A percentile compares a stretch with the other conserved stretches of the same genome.
Evolutionary conservation across 30 jellyfish, hydroid and myxozoan genomes (phyloP).

Genomic region (Aurelia sp.): DNA sequence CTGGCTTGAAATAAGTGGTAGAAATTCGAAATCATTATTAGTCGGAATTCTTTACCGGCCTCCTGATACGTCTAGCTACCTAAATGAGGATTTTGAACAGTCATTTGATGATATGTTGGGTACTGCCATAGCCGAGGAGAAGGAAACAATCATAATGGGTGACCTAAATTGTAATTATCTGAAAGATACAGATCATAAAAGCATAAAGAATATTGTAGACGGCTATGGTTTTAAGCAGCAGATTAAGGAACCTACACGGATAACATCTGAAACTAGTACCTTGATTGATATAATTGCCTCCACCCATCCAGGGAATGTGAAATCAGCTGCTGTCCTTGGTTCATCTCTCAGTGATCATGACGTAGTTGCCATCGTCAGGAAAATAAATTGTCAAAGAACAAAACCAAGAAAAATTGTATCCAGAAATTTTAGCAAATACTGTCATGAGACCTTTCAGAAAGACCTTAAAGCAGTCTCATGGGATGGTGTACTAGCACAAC

Average conservation of each 20-base stretch:
- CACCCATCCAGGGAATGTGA: slow-evolving; percentile 68
- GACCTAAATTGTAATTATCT: slow-evolving; percentile 20
- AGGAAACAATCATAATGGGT: too few species aligned
- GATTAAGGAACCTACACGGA: slow-evolving; percentile 35
- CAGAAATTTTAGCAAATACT: slow-evolving; percentile 54
- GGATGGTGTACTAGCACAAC: slow-evolving; percentile 34
- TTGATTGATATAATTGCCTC: slow-evolving; percentile 62
- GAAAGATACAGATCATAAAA: slow-evolving; percentile 30
- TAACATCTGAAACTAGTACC: slow-evolving; percentile 51
- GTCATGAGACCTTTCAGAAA: slow-evolving; percentile 58
- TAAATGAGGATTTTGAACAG: not conserved
- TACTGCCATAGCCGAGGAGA: too few species aligned
- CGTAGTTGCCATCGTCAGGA: slow-evolving; percentile 3
- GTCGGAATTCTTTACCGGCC: slow-evolving; percentile 58
- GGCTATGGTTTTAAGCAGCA: slow-evolving; percentile 7
- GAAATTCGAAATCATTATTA: slow-evolving; percentile 41
- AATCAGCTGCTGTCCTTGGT: slow-evolving; percentile 50
- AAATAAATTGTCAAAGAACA: slow-evolving; percentile 67
- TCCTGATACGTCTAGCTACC: slow-evolving; percentile 64
- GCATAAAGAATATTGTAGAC: not conserved
- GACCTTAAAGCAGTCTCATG: slow-evolving; percentile 52
- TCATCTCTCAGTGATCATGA: slow-evolving; percentile 64
- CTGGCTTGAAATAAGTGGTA: slow-evolving; percentile 63
- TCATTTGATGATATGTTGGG: too few species aligned
- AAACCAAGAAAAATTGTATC: slow-evolving; percentile 34